These are phyloP conservation scores for Sarcophaga carnaria DNA, from an alignment of 2,888 invertebrate species.

Conservation along the genomic window DNA sequence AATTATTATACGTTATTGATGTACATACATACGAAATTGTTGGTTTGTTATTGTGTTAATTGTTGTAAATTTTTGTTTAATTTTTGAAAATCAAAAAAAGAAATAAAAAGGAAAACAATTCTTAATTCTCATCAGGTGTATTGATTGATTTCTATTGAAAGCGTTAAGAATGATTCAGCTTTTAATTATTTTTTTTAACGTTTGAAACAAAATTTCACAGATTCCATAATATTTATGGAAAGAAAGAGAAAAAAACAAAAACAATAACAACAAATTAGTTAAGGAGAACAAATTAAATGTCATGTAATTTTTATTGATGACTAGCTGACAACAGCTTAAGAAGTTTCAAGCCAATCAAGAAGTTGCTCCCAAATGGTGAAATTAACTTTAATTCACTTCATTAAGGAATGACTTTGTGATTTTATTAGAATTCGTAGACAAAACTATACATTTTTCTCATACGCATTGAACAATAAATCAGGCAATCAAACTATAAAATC, in stretches of 20 bases:
- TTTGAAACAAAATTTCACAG: background rate
- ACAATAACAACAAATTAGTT: conserved; percentile 15
- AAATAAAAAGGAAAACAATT: background rate
- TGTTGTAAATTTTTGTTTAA: background rate
- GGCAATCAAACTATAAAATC: too few species aligned
- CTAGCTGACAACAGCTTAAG: conserved; percentile 41
- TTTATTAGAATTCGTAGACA: too few species aligned
- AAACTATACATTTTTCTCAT: too few species aligned
- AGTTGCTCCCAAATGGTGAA: too few species aligned
- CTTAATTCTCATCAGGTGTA: conserved; percentile 49
- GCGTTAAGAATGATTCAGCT: background rate
- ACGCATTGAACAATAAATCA: too few species aligned
- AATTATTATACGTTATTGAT: too few species aligned
- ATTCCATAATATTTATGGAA: too few species aligned
- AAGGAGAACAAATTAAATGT: conserved; percentile 48
- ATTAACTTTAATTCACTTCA: too few species aligned
- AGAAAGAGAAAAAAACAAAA: background rate
- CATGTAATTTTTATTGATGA: conserved; percentile 54
- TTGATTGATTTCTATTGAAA: background rate
- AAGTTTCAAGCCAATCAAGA: background rate
- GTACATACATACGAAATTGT: too few species aligned
- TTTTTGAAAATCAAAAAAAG: too few species aligned
- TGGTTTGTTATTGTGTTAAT: background rate
- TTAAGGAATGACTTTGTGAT: too few species aligned
- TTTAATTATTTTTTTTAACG: background rate